Conservation (phyloP, 2,888 invertebrate genomes). For the Poecilobothrus nobilitatus region DNA sequence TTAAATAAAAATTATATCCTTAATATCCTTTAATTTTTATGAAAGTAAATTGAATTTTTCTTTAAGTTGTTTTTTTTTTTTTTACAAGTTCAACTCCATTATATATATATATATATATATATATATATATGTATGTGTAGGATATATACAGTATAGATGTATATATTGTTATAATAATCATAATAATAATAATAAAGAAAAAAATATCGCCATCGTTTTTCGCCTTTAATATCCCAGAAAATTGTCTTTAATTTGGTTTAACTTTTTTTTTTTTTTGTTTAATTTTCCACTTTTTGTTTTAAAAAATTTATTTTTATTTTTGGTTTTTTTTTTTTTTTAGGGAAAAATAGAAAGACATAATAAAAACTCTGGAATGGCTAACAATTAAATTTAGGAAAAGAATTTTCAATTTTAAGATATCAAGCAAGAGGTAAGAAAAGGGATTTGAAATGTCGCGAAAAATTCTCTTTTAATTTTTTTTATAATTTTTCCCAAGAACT, state of each 20-base stretch:
- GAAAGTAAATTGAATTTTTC: not conserved
- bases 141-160: not conserved
- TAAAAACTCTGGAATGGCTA: not conserved
- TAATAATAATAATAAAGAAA: not conserved
- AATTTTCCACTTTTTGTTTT: no score
- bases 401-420: not conserved
- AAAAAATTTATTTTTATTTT: no score
- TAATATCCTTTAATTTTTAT: constrained; percentile 6
- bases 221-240: constrained; percentile 3
- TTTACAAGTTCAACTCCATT: not conserved
- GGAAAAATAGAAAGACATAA: not conserved
- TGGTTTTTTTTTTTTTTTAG: no score
- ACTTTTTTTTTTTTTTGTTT: no score
- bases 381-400: not conserved
- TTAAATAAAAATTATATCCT: constrained; percentile 4
- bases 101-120: no score
- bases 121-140: no score
- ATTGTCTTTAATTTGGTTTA: not conserved
- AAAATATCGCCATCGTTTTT: not conserved
- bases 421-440: not conserved
- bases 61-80: not conserved
- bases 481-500: no score
- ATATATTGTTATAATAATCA: not conserved
- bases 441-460: not conserved
- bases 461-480: not conserved